Evolutionary conservation across 2,113 vertebrate genomes (phyloP), one percentile per base, ranked within the genome.

Genomic region (Notothenia rossii): DNA sequence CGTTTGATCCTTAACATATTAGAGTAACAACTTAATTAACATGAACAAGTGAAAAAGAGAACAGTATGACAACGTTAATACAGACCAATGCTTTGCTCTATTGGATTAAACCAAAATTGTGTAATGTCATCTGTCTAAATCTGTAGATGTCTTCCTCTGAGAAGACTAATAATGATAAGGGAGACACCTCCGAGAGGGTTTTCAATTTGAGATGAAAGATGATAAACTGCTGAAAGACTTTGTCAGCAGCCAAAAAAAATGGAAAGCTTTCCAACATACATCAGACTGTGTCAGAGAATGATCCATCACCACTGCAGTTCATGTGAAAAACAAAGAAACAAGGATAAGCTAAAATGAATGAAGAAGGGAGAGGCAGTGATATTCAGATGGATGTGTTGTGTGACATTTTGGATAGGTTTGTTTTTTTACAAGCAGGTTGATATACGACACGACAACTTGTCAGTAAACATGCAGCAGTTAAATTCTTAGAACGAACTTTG

Each of bases 191-290:
- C 54, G 65, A 68, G 50, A 65, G 45, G n/a, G 20, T 76, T 76
- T 82, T 59, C 77, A 70, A 68, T 73, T 40, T 49, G 20, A 79
- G 54, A 79, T 89, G 64, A 85, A 73, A 79, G 54, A 88, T 67
- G 77, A 88, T 74, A 72, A 88, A 86, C 54, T n/a, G 14, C 36
- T 81, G 64, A 85, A 66, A 72, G 70, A 81, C 56, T 55, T 25
- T 80, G 79, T 82, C 78, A 81, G 58, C 25, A 53, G 51, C 60
- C 33, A 2, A 79, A 79, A 83, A 89, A 79, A 83, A 89, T 48
- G 55, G 67, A 89, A 72, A 63, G 66, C 70, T 67, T 78, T 60
- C 18, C 45, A 29, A 72, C 70, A 80, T 72, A 79, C 75, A 87
- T 63, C 51, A 69, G 67, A 78, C 74, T 75, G 46, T 48, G 62